Conservation (phyloP, 2,888 invertebrate species). For the Serripes groenlandicus region DNA sequence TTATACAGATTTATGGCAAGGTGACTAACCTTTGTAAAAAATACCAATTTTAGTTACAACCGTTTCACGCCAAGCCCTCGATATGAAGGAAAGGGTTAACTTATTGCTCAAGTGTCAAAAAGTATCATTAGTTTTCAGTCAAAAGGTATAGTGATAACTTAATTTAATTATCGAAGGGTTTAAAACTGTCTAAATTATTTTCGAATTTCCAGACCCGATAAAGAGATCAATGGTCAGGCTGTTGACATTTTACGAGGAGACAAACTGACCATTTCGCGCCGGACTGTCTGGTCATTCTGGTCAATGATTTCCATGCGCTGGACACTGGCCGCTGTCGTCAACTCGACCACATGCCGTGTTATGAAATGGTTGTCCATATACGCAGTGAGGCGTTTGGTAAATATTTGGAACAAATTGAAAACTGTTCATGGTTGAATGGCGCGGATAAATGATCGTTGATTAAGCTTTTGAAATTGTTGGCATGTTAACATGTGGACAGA, state of each 20-base stretch:
- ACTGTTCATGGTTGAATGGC: background rate
- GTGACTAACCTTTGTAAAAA: too few species aligned
- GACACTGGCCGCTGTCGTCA: conserved; percentile 6
- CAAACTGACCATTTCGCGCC: conserved; percentile 34
- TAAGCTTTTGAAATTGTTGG: conserved; percentile 18
- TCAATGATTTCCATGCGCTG: conserved; percentile 37
- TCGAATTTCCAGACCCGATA: conserved; percentile 19
- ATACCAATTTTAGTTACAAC: too few species aligned
- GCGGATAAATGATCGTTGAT: conserved; percentile 18
- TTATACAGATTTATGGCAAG: too few species aligned
- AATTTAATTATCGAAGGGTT: conserved; percentile 13
- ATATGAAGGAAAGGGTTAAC: too few species aligned
- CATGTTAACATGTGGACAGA: conserved; percentile 28
- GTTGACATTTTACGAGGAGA: conserved; percentile 36
- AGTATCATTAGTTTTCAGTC: background rate
- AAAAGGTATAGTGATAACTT: background rate
- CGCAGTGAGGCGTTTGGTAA: conserved; percentile 16
- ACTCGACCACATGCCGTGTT: conserved; percentile 40
- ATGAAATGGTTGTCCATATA: conserved; percentile 17
- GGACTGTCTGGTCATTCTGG: conserved; percentile 37
- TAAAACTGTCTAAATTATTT: conserved; percentile 25
- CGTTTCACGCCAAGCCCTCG: too few species aligned
- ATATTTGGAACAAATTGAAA: conserved; percentile 18
- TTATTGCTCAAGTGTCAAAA: background rate
- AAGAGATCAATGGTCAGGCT: conserved; percentile 29